A percentile compares a stretch with the other conserved stretches of the same genome.
Evolutionary conservation across 2,888 invertebrate species (phyloP).

Genomic region (Amorpha juglandis): DNA sequence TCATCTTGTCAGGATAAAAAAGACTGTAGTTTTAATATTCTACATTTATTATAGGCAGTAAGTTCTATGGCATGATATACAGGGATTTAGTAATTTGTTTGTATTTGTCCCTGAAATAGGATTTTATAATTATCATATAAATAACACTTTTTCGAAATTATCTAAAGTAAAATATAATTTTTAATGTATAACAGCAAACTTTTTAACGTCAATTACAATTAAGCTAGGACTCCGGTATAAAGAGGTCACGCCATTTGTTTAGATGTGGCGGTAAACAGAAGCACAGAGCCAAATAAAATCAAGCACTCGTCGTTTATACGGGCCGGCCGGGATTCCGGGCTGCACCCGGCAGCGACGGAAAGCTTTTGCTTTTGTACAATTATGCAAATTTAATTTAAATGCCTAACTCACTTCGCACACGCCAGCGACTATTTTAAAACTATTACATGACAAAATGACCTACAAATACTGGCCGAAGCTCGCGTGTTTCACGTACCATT

Average conservation of each 20-base stretch:
- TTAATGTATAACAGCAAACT: too few relatives aligned
- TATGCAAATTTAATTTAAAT: constrained; percentile 71
- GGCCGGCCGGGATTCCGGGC: constrained; percentile 43
- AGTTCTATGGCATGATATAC: too few relatives aligned
- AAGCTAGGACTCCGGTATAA: constrained; percentile 8
- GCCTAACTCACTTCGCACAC: constrained; percentile 51
- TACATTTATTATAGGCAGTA: too few relatives aligned
- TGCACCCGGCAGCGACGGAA: constrained; percentile 44
- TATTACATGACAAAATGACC: constrained; percentile 26
- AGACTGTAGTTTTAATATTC: too few relatives aligned
- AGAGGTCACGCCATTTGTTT: constrained; percentile 22
- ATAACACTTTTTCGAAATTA: too few relatives aligned
- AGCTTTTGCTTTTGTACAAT: constrained; percentile 63
- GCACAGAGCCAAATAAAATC: constrained; percentile 36
- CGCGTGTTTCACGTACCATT: constrained; percentile 22
- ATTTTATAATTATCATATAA: too few relatives aligned
- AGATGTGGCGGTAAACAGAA: constrained; percentile 25
- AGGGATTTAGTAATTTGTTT: too few relatives aligned
- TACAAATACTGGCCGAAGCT: constrained; percentile 25
- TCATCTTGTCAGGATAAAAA: too few relatives aligned
- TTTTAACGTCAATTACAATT: background rate
- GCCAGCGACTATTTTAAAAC: constrained; percentile 36
- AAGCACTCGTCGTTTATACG: constrained; percentile 35
- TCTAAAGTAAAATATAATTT: too few relatives aligned
- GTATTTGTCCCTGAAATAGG: too few relatives aligned